phyloP scores from a whole-genome alignment of 2,113 vertebrate species.

The Accipiter virgatus region DNA sequence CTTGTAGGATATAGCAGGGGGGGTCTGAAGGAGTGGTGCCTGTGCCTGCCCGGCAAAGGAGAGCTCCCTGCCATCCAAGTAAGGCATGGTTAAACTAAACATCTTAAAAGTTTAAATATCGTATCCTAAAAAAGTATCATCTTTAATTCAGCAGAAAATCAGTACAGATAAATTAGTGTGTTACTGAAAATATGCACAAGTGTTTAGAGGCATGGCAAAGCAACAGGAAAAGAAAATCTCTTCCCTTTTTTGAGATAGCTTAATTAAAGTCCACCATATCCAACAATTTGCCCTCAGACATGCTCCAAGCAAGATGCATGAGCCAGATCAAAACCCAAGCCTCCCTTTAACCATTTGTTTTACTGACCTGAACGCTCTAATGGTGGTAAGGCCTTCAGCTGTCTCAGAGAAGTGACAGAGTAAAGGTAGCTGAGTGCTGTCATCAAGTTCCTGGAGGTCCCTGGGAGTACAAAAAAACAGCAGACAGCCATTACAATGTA shows the following conservation, averaged over 20 bases:
- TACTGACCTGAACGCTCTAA: conserved; percentile 89
- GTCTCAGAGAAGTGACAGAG: conserved; percentile 98
- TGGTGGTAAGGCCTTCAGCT: conserved; percentile 94
- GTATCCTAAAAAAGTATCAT: not conserved
- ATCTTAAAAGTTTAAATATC: not conserved
- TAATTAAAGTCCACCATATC: not conserved
- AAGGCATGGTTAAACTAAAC: not conserved
- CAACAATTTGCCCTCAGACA: not conserved
- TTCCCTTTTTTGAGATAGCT: not conserved
- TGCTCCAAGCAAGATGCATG: not conserved
- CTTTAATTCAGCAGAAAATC: not conserved
- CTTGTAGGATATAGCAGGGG: not conserved
- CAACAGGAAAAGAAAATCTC: not conserved
- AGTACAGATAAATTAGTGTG: not conserved
- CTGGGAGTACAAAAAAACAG: conserved; percentile 57
- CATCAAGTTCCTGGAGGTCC: conserved; percentile 95
- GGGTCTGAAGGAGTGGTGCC: not conserved
- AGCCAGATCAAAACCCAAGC: not conserved
- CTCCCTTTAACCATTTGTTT: not conserved
- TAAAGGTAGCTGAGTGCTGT: conserved; percentile 94
- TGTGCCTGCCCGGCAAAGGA: not conserved
- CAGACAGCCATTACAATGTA: not conserved
- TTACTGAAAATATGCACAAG: not conserved
- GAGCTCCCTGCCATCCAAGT: not conserved
- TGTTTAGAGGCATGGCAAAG: not conserved